Conservation (phyloP, 2,113 vertebrate species). For the Otocyon megalotis region DNA sequence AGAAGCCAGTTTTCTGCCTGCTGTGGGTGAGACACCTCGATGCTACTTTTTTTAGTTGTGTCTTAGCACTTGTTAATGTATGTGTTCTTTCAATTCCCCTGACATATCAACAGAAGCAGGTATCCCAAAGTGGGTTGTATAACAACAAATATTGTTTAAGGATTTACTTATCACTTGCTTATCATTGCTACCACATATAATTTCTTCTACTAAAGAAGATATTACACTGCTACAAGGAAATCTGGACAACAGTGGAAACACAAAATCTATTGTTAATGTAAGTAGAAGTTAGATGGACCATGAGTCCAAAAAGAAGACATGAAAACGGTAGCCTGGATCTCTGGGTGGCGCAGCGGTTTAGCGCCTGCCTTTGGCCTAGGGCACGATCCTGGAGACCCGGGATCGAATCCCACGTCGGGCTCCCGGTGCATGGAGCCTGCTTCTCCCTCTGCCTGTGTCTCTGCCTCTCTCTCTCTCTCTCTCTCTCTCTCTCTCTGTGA, state of each 20-base stretch:
- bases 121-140: neutral
- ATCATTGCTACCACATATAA: neutral
- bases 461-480: no score
- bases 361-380: no score
- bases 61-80: neutral
- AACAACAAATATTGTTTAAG: neutral
- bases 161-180: neutral
- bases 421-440: no score
- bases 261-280: neutral
- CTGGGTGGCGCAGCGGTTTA: no score
- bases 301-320: neutral
- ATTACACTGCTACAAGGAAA: neutral
- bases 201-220: neutral
- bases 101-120: neutral
- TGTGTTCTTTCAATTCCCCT: neutral
- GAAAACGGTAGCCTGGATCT: neutral
- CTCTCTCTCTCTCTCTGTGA: no score
- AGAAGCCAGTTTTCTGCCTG: neutral
- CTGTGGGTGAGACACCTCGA: neutral
- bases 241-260: neutral
- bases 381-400: no score
- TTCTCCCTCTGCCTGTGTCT: no score
- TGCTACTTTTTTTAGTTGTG: neutral
- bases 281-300: neutral
- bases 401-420: no score